Conservation (phyloP, 2,113 vertebrate species). For the Chaenocephalus aceratus region DNA sequence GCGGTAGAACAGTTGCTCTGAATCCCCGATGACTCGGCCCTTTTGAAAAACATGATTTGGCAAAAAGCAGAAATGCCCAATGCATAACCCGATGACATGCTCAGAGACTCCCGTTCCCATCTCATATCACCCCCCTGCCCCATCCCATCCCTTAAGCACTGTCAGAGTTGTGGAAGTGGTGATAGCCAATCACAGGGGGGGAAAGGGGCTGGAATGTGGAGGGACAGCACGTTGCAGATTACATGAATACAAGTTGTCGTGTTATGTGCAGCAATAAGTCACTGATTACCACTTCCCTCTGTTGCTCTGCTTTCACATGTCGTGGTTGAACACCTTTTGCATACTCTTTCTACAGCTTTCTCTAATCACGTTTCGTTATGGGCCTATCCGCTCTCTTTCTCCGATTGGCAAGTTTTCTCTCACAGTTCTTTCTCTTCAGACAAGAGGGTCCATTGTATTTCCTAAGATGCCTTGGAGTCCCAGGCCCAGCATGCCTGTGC, state of each 20-base stretch:
- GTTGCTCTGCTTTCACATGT: neutral
- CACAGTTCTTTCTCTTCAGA: conserved; percentile 58
- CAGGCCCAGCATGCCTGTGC: conserved; percentile 66
- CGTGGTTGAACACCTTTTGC: conserved; percentile 34
- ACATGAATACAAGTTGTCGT: conserved; percentile 40
- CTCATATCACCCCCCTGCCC: neutral
- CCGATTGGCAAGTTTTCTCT: conserved; percentile 44
- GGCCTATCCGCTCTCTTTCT: conserved; percentile 23
- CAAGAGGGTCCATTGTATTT: conserved; percentile 81
- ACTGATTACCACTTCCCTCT: conserved; percentile 11
- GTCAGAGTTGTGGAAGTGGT: conserved; percentile 32
- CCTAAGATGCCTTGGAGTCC: conserved; percentile 74
- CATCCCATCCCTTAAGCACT: conserved; percentile 13
- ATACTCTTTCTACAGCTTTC: conserved; percentile 15
- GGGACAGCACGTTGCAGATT: conserved; percentile 56
- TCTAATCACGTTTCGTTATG: conserved; percentile 36
- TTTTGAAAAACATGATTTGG: neutral
- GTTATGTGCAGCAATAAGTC: conserved; percentile 33
- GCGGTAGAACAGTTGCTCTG: too few relatives aligned
- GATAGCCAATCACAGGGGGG: conserved; percentile 37
- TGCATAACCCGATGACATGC: fast-evolving
- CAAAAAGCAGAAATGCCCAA: neutral
- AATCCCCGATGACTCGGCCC: too few relatives aligned
- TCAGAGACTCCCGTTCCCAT: conserved; percentile 9
- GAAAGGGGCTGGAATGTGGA: conserved; percentile 26